Evolutionary conservation across 2,797 vertebrate genomes (phyloP).

Genomic region (Lutjanus argentimaculatus): DNA sequence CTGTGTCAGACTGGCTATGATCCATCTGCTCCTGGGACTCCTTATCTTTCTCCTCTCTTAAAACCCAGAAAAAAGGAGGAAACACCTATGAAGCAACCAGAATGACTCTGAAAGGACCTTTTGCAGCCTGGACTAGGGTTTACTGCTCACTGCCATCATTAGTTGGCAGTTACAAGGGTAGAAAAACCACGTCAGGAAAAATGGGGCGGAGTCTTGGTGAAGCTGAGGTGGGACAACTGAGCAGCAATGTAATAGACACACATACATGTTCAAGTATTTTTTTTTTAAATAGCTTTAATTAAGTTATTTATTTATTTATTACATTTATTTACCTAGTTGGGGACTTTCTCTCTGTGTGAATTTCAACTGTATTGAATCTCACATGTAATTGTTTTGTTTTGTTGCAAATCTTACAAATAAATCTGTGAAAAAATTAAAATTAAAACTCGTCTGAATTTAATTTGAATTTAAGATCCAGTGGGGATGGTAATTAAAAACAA

Average conservation of each 20-base stretch:
- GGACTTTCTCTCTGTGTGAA: neutral
- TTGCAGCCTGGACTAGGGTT: neutral
- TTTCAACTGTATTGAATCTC: neutral
- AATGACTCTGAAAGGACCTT: neutral
- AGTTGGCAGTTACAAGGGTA: neutral
- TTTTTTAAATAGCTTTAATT: neutral
- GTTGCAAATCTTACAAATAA: too few relatives aligned
- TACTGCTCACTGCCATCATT: neutral
- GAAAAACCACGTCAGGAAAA: too few relatives aligned
- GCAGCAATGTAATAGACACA: neutral
- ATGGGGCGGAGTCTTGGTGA: neutral
- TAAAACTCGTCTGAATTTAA: too few relatives aligned
- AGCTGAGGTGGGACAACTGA: neutral
- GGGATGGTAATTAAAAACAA: too few relatives aligned
- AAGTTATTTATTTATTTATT: neutral
- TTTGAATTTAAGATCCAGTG: too few relatives aligned
- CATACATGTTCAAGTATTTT: neutral
- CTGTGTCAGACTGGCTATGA: neutral
- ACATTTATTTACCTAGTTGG: too few relatives aligned
- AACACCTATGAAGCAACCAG: neutral
- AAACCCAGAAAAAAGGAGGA: too few relatives aligned
- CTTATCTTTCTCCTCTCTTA: neutral
- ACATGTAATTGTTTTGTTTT: too few relatives aligned
- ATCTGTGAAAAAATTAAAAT: too few relatives aligned
- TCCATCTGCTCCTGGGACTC: slow-evolving; percentile 8